phyloP scores from a whole-genome alignment of 2,888 invertebrate genomes.

The Diaphora mendica region DNA sequence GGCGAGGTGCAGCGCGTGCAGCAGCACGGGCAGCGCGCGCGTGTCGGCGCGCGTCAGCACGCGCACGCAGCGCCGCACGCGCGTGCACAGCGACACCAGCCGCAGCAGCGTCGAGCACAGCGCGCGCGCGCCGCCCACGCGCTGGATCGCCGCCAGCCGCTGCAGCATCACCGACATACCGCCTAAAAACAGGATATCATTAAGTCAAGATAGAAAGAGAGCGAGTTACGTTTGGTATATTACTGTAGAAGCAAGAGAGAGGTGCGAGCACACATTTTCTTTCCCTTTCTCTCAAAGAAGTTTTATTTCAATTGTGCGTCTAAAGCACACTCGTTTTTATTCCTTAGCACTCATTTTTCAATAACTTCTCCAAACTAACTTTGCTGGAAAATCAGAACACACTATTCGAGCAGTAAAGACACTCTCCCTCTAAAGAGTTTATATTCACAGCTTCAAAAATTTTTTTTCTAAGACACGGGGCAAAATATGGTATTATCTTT shows the following conservation, averaged over 20 bases:
- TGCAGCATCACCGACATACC: slow-evolving; percentile 92
- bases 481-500: not conserved
- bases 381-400: too few relatives aligned
- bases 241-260: too few relatives aligned
- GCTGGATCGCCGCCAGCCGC: slow-evolving; percentile 94
- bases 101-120: slow-evolving; percentile 96
- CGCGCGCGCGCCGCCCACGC: slow-evolving; percentile 94
- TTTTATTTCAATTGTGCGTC: too few relatives aligned
- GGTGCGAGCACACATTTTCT: too few relatives aligned
- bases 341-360: too few relatives aligned
- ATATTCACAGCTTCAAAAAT: not conserved
- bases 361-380: too few relatives aligned
- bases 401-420: not conserved
- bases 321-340: too few relatives aligned
- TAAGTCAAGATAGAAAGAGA: too few relatives aligned
- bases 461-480: not conserved
- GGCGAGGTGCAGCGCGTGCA: slow-evolving; percentile 93
- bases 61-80: slow-evolving; percentile 95
- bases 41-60: slow-evolving; percentile 95
- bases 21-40: slow-evolving; percentile 92
- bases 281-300: too few relatives aligned
- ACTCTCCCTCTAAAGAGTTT: not conserved
- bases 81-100: slow-evolving; percentile 95
- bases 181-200: too few relatives aligned
- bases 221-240: too few relatives aligned